Percentiles rank a stretch among this genome's conserved stretches.
phyloP scores from a whole-genome alignment of 2,113 vertebrate species.

The Argyrosomus japonicus region DNA sequence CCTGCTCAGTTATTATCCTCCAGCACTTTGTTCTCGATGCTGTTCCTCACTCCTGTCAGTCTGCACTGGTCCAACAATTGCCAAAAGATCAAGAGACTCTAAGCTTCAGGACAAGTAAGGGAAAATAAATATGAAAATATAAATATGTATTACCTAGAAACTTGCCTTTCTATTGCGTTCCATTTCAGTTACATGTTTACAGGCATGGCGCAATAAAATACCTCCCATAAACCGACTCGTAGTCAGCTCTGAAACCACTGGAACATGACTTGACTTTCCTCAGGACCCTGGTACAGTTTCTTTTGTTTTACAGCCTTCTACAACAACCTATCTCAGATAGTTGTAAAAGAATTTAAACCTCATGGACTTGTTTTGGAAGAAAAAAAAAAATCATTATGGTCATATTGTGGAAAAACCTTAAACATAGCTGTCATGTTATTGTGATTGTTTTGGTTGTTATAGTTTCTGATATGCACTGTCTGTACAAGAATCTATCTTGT shows the following conservation, averaged over 20 bases:
- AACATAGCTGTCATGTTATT: conserved; percentile 36
- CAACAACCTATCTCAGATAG: conserved; percentile 61
- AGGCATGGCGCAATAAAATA: conserved; percentile 34
- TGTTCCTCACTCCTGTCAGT: conserved; percentile 30
- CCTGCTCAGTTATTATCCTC: conserved; percentile 23
- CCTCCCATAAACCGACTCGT: conserved; percentile 48
- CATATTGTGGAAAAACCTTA: conserved; percentile 8
- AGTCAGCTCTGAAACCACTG: conserved; percentile 73
- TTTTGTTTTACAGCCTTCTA: conserved; percentile 37
- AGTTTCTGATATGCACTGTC: conserved; percentile 68
- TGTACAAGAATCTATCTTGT: conserved; percentile 56
- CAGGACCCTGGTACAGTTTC: conserved; percentile 59
- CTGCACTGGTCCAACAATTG: conserved; percentile 45
- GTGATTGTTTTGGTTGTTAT: conserved; percentile 39
- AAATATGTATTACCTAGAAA: conserved; percentile 31
- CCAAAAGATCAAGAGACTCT: conserved; percentile 46
- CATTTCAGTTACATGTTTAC: conserved; percentile 61
- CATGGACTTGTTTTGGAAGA: conserved; percentile 4
- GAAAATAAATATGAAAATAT: conserved; percentile 2
- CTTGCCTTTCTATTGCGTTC: conserved; percentile 38
- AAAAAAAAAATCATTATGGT: not conserved
- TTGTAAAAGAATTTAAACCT: conserved; percentile 30
- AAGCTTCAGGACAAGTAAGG: conserved; percentile 23
- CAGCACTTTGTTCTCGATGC: conserved; percentile 68
- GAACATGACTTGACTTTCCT: conserved; percentile 64